Evolutionary conservation across 37 sponge, comb jelly and placozoan genomes (phyloP), one percentile per base, ranked within the genome.

Genomic region (Agelas oroides): DNA sequence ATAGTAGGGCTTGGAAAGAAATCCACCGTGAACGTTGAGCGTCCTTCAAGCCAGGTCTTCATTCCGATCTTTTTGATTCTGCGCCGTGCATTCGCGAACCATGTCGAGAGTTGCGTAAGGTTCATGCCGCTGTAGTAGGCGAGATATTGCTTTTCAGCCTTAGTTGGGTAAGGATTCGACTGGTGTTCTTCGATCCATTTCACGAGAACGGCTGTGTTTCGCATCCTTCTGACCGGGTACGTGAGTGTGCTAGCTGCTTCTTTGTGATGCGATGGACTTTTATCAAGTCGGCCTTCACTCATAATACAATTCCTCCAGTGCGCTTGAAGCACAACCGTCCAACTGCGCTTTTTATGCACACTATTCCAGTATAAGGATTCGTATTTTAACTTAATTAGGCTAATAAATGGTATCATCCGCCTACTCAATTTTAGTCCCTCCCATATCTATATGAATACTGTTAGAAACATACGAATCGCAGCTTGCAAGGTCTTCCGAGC

Each of bases 41-140:
- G 76, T 61, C 90, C 90, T 25, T 89, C 90, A 34, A 89, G 53
- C 90, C 90, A 89, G 0, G 85, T 89, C 68, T 89, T 89, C 79
- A 89, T 96, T 1, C 94, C 94, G 24, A 93, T 85, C 78, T 96
- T 96, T 84, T 96, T 96, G 59, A 96, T 90, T 34, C 96, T 65
- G 20, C 96, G 59, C 27, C 96, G 59, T 0, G 96, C 95, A 53
- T 96, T 96, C 20, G 96, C 96, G 63, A 96, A 96, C 96, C 96
- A 96, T 30, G 86, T 93, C 25, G 92, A 91, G 13, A 96, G 90
- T 40, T 96, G 96, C 25, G 95, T 96, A n/a, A 96, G 59, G 31
- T 90, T 93, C 95, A 96, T 89, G 12, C 92, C 92, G 23, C 89
- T 83, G 77, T 92, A 83, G 56, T 90, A 84, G 24, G 92, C 95